Conservation (phyloP, 2,113 vertebrate species). For the Cisticola juncidis region DNA sequence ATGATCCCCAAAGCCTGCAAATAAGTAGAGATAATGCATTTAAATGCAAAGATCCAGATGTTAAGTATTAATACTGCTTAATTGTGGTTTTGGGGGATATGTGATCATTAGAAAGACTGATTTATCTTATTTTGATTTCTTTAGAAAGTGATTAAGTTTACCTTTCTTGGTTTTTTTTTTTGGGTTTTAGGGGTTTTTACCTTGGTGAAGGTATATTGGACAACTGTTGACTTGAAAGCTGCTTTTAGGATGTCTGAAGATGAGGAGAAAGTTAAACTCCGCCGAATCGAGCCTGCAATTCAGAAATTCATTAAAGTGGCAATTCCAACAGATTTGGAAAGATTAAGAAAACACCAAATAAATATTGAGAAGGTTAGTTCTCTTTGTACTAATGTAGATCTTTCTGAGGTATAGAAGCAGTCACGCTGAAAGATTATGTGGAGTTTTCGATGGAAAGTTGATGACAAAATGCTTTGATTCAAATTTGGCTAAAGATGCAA, state of each 20-base stretch:
- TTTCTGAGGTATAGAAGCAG: neutral
- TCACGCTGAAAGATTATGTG: neutral
- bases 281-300: conserved; percentile 90
- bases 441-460: neutral
- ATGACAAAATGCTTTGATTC: neutral
- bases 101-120: neutral
- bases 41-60: neutral
- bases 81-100: neutral
- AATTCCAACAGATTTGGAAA: conserved; percentile 94
- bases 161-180: neutral
- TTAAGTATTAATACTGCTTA: neutral
- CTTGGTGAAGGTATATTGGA: conserved; percentile 14
- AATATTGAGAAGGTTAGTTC: conserved; percentile 93
- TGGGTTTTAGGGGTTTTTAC: conserved; percentile 33
- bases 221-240: neutral
- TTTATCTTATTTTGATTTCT: neutral
- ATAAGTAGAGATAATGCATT: neutral
- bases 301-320: conserved; percentile 97
- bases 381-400: neutral
- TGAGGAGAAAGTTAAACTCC: conserved; percentile 86
- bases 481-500: neutral
- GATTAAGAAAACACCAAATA: conserved; percentile 91
- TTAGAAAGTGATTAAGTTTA: neutral
- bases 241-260: conserved; percentile 86
- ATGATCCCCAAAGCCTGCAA: neutral